These are phyloP conservation scores for Dicyrtomina minuta DNA, from an alignment of 2,888 invertebrate species.

Conservation along the genomic window DNA sequence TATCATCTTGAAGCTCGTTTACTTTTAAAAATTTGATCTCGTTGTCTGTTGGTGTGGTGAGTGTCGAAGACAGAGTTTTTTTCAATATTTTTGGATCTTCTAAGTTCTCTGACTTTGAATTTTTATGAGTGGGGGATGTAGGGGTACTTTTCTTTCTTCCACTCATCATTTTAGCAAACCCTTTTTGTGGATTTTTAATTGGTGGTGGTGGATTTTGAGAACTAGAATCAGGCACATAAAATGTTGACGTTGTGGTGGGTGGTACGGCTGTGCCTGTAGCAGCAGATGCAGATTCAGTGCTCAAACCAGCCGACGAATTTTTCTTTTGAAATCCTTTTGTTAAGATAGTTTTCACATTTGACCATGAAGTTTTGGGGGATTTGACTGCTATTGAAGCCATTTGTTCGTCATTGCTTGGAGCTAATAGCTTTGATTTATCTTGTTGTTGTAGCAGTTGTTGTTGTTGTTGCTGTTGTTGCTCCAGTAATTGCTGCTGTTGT, in stretches of 20 bases:
- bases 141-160: too few relatives aligned
- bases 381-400: not conserved
- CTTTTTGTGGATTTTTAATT: not conserved
- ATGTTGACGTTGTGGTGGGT: too few relatives aligned
- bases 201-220: conserved; percentile 2
- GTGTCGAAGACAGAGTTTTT: not conserved
- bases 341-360: conserved; percentile 23
- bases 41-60: not conserved
- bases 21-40: conserved; percentile 18
- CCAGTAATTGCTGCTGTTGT: not conserved
- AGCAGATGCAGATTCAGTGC: not conserved
- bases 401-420: conserved; percentile 6
- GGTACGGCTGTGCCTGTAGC: too few relatives aligned
- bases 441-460: not conserved
- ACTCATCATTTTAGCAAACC: too few relatives aligned
- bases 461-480: not conserved
- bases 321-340: conserved; percentile 23
- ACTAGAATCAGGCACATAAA: too few relatives aligned
- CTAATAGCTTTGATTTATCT: too few relatives aligned
- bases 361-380: conserved; percentile 29
- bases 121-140: not conserved
- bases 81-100: not conserved
- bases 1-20: conserved; percentile 13
- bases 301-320: not conserved
- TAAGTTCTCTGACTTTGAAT: conserved; percentile 5